Percentiles rank a stretch among this genome's conserved stretches.
Conservation (phyloP, 1,140 invertebrate species). For the Drosophila novamexicana region DNA sequence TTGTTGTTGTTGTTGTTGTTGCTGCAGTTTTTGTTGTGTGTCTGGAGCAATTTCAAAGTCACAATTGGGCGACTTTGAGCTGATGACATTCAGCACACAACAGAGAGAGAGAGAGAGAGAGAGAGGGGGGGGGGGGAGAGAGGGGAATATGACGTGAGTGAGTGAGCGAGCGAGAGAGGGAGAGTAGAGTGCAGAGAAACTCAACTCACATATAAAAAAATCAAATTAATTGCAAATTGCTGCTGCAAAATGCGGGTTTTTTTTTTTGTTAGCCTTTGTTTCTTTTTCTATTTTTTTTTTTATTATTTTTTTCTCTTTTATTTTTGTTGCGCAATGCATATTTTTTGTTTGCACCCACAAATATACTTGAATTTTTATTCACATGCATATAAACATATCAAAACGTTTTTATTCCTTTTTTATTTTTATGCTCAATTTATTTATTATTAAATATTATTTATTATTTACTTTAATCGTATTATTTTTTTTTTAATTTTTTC, state of each 20-base stretch:
- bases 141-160: too few species aligned
- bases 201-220: conserved; percentile 19
- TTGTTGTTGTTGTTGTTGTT: conserved; percentile 10
- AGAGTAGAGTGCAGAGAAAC: background rate
- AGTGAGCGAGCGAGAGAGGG: background rate
- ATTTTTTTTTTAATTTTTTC: too few species aligned
- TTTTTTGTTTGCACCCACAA: too few species aligned
- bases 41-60: conserved; percentile 54
- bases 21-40: conserved; percentile 37
- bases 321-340: conserved; percentile 21
- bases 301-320: background rate
- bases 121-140: too few species aligned
- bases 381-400: too few species aligned
- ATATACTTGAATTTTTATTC: too few species aligned
- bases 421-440: too few species aligned
- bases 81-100: conserved; percentile 46
- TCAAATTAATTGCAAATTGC: conserved; percentile 55
- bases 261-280: background rate
- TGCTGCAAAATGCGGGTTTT: conserved; percentile 46
- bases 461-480: too few species aligned
- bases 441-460: too few species aligned
- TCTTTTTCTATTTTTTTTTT: background rate
- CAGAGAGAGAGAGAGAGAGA: background rate
- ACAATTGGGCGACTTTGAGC: conserved; percentile 48
- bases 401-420: too few species aligned